These are phyloP conservation scores for Phaethornis superciliosus DNA, from an alignment of 2,113 vertebrate genomes.

Conservation along the genomic window DNA sequence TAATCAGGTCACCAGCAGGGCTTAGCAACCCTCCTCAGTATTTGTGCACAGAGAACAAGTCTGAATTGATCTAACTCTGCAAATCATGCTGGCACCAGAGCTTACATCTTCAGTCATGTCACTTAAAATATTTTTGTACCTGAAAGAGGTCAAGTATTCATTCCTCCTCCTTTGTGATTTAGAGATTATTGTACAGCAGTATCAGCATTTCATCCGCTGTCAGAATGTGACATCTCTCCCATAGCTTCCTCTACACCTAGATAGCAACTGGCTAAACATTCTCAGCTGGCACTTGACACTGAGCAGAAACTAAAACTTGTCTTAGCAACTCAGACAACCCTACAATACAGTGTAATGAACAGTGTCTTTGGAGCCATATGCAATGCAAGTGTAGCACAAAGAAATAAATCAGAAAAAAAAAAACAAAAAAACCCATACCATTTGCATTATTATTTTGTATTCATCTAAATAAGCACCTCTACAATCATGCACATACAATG, in stretches of 20 bases:
- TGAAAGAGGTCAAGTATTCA: not conserved
- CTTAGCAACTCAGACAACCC: not conserved
- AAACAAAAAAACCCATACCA: not conserved
- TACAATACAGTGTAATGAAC: not conserved
- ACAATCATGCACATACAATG: not conserved
- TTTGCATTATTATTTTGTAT: not conserved
- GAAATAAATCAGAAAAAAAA: not conserved
- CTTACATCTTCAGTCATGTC: not conserved
- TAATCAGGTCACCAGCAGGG: not conserved
- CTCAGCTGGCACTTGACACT: not conserved
- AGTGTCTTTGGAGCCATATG: not conserved
- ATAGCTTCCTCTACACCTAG: conserved; percentile 26
- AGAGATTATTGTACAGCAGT: not conserved
- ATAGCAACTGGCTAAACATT: not conserved
- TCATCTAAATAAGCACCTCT: not conserved
- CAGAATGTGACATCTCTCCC: conserved; percentile 6
- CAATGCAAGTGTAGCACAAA: not conserved
- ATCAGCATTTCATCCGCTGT: not conserved
- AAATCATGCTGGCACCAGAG: not conserved
- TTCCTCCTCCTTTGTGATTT: not conserved
- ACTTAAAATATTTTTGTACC: not conserved
- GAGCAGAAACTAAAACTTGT: not conserved
- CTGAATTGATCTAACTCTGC: not conserved
- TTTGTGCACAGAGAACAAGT: not conserved
- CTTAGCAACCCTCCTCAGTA: not conserved